Evolutionary conservation across 2,888 invertebrate species (phyloP).

Genomic region (Calameuta pallipes): DNA sequence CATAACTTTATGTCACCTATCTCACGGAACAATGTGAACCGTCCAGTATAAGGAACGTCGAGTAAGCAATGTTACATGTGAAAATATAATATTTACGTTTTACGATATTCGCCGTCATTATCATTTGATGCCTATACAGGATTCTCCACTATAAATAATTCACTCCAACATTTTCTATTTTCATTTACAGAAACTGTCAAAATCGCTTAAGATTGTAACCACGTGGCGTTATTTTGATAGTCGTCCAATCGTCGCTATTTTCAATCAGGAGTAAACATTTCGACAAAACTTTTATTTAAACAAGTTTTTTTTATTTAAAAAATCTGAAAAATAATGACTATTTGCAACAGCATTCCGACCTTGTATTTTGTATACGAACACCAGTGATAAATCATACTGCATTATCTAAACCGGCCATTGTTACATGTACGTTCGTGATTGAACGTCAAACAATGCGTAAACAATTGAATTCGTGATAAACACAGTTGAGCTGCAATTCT

Average conservation of each 20-base stretch:
- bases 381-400: not conserved
- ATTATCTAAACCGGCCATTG: not conserved
- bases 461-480: not conserved
- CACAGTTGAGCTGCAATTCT: not conserved
- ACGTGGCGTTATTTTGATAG: not conserved
- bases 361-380: not conserved
- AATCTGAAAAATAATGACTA: not conserved
- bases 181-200: not conserved
- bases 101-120: too few relatives aligned
- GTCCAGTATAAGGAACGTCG: too few relatives aligned
- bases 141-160: not conserved
- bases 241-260: not conserved
- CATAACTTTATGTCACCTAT: too few relatives aligned
- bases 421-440: not conserved
- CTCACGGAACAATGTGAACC: too few relatives aligned
- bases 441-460: not conserved
- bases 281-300: not conserved
- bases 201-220: not conserved
- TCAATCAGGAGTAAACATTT: not conserved
- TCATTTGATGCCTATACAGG: too few relatives aligned
- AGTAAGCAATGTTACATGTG: too few relatives aligned
- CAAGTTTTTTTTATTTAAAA: not conserved
- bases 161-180: not conserved
- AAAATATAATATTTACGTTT: too few relatives aligned
- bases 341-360: not conserved